Evolutionary conservation across 2,113 vertebrate species (phyloP).

Genomic region (Circaetus cinerascens): DNA sequence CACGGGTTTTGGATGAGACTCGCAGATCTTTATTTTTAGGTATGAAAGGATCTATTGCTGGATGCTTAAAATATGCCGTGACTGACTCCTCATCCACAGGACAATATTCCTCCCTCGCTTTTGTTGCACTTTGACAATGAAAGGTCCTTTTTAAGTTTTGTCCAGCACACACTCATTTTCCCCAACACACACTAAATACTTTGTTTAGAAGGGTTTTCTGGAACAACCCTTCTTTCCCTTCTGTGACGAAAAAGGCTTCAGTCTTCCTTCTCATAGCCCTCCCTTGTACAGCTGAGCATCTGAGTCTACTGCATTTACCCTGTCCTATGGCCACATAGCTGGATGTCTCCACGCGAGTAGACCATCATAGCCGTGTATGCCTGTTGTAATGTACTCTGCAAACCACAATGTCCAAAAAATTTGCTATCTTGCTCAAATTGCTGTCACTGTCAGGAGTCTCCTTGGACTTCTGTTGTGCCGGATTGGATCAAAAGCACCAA

Average conservation of each 20-base stretch:
- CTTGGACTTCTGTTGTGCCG: background rate
- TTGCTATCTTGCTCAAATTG: background rate
- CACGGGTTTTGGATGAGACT: background rate
- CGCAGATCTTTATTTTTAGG: constrained; percentile 62
- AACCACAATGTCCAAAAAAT: background rate
- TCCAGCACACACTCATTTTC: background rate
- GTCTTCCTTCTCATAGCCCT: background rate
- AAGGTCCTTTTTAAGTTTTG: constrained; percentile 1
- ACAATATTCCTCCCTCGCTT: background rate
- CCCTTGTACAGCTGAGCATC: background rate
- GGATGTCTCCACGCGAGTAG: background rate
- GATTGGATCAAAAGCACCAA: background rate
- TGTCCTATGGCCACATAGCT: background rate
- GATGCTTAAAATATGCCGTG: constrained; percentile 17
- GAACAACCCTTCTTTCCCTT: background rate
- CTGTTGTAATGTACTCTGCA: background rate
- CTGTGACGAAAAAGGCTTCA: background rate
- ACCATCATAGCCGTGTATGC: background rate
- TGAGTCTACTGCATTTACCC: background rate
- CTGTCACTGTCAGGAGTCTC: background rate
- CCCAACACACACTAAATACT: background rate
- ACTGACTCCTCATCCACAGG: background rate
- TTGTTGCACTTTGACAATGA: background rate
- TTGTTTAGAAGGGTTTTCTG: background rate
- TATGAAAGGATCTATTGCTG: constrained; percentile 46